Evolutionary conservation across 2,888 invertebrate species (phyloP).

Genomic region (Agrochola lychnidis): DNA sequence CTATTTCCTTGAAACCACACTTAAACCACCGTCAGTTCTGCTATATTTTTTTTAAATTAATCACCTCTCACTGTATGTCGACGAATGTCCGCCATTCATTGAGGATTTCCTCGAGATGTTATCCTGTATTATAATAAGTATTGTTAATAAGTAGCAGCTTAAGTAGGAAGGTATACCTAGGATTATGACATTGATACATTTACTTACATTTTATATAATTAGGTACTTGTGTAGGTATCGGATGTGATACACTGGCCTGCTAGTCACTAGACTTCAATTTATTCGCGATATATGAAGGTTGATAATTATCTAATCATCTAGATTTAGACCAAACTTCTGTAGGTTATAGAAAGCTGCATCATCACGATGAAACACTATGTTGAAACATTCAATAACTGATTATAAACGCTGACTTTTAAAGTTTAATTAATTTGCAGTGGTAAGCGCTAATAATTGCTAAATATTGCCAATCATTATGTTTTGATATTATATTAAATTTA

Average conservation of each 20-base stretch:
- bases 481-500: no score
- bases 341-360: not conserved
- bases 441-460: constrained; percentile 3
- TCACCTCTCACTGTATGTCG: not conserved
- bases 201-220: no score
- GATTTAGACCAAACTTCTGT: not conserved
- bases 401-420: constrained; percentile 6
- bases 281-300: not conserved
- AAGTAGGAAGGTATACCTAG: no score
- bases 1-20: not conserved
- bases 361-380: not conserved
- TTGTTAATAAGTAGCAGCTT: no score
- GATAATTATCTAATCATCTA: not conserved
- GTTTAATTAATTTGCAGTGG: constrained; percentile 16
- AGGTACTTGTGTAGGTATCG: not conserved
- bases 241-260: not conserved
- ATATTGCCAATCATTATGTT: not conserved
- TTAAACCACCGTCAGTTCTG: not conserved
- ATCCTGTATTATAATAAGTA: not conserved
- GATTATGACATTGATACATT: no score
- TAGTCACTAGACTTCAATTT: no score
- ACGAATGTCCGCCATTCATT: not conserved
- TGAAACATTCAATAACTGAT: constrained; percentile 4
- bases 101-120: not conserved
- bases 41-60: not conserved